Base-by-base conservation (phyloP, 2,797 vertebrate species). In the Pantherophis alleghaniensis region DNA sequence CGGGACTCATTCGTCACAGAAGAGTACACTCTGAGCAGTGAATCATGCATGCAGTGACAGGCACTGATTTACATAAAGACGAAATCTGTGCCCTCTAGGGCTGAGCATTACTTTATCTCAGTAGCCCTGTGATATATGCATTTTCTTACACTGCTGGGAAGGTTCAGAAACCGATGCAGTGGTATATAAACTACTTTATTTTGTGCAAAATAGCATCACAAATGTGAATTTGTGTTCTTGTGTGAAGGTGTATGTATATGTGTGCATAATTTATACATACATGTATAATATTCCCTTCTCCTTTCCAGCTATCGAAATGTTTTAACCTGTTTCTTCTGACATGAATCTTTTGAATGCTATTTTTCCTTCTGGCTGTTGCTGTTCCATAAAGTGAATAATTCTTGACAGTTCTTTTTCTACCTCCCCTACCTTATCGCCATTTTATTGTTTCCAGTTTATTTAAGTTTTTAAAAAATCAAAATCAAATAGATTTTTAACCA, bases 1-100 rank as follows among this genome's bases (percentile, higher is more conserved):
- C 98, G 97, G 98, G 97, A 98, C 98, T 98, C 99, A 99, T 99
- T 99, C 98, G 98, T 99, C 98, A 99, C 98, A 98, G 98, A 98
- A 97, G 98, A 98, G 98, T 98, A 97, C 98, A 98, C 98, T 97
- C 97, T 97, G 97, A 97, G 97, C 98, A 98, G 98, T 98, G 98
- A 99, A 98, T 99, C 99, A 99, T 98, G 98, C 98, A 97, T 98
- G 97, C 98, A 97, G 94, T 98, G 98, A 98, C 98, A 98, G 98
- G 98, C 98, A 97, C 98, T 98, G 98, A 98, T 99, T 99, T 98
- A 98, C 98, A 98, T 97, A 98, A 98, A 98, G 98, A 98, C 98
- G 98, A 98, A 98, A 98, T 98, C 98, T 98, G 97, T 97, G 98
- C 97, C 97, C 98, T 98, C 98, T 97, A 97, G 98, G 98, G 98